Percentiles rank a stretch among this genome's conserved stretches.
Conservation (phyloP, 2,113 vertebrate species). For the Onychorhynchus coronatus region DNA sequence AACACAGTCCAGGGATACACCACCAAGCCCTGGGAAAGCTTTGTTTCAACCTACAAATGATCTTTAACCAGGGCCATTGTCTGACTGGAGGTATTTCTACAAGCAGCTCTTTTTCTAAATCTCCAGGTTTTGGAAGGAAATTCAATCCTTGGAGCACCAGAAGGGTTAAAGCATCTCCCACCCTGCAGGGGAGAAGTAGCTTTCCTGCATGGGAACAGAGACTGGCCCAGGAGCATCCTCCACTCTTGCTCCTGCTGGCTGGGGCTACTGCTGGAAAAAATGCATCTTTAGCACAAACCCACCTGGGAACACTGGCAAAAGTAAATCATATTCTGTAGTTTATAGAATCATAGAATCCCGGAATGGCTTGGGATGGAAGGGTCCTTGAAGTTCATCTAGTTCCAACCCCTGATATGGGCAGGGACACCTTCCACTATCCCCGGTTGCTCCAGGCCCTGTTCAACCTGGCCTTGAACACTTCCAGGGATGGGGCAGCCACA, state of each 20-base stretch:
- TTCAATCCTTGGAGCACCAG: background rate
- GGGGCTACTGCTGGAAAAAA: background rate
- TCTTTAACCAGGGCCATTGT: background rate
- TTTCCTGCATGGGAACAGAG: background rate
- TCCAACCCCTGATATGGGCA: background rate
- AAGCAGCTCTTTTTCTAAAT: background rate
- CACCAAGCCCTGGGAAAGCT: background rate
- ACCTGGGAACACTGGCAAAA: background rate
- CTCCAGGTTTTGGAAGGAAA: background rate
- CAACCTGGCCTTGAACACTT: background rate
- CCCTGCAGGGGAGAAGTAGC: background rate
- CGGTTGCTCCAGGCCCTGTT: background rate
- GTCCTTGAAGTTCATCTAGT: background rate
- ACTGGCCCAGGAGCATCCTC: background rate
- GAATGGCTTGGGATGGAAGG: background rate
- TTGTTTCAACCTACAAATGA: background rate
- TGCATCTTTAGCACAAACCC: background rate
- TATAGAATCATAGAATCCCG: rapidly evolving
- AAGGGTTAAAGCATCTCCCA: background rate
- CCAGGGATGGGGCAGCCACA: background rate
- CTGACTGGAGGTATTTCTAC: background rate
- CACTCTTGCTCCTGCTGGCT: rapidly evolving
- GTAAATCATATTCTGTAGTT: background rate
- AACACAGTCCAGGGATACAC: background rate
- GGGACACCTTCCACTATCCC: background rate